Conservation (phyloP, 2,797 vertebrate genomes). For the Myiotriccus ornatus region DNA sequence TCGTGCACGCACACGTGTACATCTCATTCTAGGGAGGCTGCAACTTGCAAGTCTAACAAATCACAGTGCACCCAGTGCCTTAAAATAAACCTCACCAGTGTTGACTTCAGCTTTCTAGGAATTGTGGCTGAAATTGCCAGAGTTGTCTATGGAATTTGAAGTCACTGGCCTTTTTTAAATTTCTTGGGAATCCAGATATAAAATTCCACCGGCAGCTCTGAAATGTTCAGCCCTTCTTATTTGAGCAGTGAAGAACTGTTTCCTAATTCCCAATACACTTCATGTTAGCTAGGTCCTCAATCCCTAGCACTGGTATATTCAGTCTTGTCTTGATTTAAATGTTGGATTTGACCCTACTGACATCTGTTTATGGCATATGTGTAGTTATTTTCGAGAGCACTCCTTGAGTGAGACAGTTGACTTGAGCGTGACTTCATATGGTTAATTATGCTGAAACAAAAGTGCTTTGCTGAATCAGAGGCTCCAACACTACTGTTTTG, state of each 20-base stretch:
- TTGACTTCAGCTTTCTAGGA: slow-evolving; percentile 25
- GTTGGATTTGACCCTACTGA: neutral
- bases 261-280: neutral
- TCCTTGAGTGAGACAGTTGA: neutral
- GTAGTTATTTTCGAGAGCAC: neutral
- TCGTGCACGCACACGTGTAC: neutral
- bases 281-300: neutral
- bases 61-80: neutral
- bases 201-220: neutral
- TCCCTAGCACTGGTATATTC: neutral
- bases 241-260: neutral
- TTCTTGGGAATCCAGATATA: neutral
- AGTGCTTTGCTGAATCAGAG: neutral
- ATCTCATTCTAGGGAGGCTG: neutral
- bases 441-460: neutral
- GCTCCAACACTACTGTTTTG: neutral
- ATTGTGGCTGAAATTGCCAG: neutral
- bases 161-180: neutral
- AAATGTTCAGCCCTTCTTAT: neutral
- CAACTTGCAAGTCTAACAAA: neutral
- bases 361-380: neutral
- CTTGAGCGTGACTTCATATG: neutral
- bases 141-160: neutral
- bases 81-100: neutral
- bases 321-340: neutral